Evolutionary conservation across 2,797 vertebrate species (phyloP).

Genomic region (Sciaenops ocellatus): DNA sequence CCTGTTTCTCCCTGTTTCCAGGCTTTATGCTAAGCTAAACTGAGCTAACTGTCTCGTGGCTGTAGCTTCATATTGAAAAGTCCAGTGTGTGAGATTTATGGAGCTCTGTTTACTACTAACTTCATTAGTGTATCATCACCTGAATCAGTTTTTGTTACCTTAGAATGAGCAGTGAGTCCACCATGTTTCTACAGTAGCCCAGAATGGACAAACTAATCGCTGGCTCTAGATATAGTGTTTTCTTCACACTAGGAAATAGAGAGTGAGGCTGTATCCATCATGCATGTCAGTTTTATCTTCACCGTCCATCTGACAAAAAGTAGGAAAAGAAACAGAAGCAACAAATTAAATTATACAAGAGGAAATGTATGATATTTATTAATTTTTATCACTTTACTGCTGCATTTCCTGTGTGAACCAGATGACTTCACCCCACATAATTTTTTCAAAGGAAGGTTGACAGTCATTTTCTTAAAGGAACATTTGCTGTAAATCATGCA

Average conservation of each 20-base stretch:
- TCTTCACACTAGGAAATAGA: no score
- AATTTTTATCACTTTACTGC: conserved; percentile 33
- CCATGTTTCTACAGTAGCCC: no score
- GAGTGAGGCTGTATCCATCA: conserved; percentile 51
- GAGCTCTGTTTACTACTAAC: no score
- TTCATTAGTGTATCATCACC: no score
- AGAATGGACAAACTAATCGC: no score
- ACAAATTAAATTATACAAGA: conserved; percentile 6
- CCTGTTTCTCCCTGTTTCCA: not conserved
- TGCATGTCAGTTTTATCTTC: conserved; percentile 58
- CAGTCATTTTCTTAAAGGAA: conserved; percentile 33
- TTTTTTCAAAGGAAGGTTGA: not conserved
- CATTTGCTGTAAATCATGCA: not conserved
- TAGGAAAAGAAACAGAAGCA: conserved; percentile 20
- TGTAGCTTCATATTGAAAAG: no score
- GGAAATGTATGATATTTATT: not conserved
- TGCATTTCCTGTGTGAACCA: conserved; percentile 32
- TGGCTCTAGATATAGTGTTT: no score
- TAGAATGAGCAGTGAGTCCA: no score
- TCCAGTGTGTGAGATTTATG: no score
- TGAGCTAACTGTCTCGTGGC: not conserved
- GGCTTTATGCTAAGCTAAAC: not conserved
- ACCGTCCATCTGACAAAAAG: conserved; percentile 54
- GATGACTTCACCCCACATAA: conserved; percentile 10
- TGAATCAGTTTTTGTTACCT: no score